Percentiles rank a stretch among this genome's conserved stretches.
Conservation (phyloP, 2,797 vertebrate species). For the Danio aesculapii region DNA sequence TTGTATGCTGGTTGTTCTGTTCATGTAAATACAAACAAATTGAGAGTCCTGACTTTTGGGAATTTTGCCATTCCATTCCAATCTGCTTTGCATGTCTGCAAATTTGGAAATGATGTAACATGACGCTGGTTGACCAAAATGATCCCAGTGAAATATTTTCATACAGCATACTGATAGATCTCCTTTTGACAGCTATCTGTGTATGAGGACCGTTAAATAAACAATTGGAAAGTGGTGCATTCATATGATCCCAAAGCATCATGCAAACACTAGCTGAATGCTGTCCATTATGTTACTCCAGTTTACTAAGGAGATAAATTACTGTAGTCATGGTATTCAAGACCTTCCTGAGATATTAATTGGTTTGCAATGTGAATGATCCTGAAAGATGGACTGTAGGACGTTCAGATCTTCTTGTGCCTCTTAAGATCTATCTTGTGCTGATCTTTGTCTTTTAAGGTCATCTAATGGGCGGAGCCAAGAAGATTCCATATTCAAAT, state of each 20-base stretch:
- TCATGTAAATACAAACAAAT: slow-evolving; percentile 27
- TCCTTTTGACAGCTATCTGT: neutral
- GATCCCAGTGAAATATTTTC: neutral
- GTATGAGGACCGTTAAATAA: neutral
- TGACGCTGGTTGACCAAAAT: neutral
- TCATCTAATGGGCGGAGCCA: slow-evolving; percentile 5
- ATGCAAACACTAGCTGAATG: neutral
- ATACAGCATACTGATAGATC: neutral
- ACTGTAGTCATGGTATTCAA: neutral
- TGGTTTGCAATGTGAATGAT: neutral
- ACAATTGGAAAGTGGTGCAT: neutral
- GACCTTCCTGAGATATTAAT: neutral
- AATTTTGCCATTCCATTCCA: neutral
- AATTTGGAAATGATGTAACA: neutral
- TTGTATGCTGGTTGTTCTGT: neutral
- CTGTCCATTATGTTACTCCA: neutral
- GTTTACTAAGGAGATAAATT: neutral
- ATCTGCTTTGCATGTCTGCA: slow-evolving; percentile 7
- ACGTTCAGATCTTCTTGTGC: neutral
- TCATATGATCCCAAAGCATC: neutral
- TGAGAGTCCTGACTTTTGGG: too few relatives aligned
- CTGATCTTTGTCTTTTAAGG: neutral
- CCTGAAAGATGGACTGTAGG: neutral
- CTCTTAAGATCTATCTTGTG: neutral
- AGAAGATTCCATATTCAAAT: neutral